Conservation (phyloP, 1,140 invertebrate genomes). For the Drosophila hydei region DNA sequence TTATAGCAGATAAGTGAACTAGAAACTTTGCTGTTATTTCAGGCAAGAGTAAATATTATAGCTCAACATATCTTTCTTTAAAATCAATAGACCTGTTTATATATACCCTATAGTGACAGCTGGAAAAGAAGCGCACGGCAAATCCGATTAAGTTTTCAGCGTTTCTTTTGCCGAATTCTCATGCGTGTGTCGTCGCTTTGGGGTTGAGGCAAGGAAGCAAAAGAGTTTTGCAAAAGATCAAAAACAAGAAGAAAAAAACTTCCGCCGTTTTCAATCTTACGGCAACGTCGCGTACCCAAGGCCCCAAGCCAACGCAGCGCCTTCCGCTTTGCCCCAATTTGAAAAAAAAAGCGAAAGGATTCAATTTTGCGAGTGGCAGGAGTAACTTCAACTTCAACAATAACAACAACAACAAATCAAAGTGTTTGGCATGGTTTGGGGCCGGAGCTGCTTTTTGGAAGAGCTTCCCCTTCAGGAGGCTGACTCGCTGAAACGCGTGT, state of each 20-base stretch:
- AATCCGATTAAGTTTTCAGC: slow-evolving; percentile 80
- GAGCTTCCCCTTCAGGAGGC: neutral
- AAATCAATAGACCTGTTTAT: no score
- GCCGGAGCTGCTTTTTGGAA: neutral
- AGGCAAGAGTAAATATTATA: no score
- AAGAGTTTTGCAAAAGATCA: slow-evolving; percentile 62
- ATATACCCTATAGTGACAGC: neutral
- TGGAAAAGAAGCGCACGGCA: slow-evolving; percentile 57
- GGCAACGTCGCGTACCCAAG: slow-evolving; percentile 20
- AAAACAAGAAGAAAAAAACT: slow-evolving; percentile 46
- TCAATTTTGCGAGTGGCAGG: slow-evolving; percentile 58
- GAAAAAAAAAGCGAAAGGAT: slow-evolving; percentile 64
- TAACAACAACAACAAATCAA: slow-evolving; percentile 65
- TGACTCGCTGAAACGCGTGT: neutral
- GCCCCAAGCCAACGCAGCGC: neutral
- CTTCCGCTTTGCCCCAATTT: neutral
- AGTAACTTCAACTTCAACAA: slow-evolving; percentile 42
- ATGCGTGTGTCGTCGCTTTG: slow-evolving; percentile 10
- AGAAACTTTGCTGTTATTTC: no score
- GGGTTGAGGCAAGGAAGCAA: neutral
- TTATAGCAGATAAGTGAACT: no score
- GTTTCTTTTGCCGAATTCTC: slow-evolving; percentile 12
- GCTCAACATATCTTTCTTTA: no score
- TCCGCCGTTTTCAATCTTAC: slow-evolving; percentile 62
- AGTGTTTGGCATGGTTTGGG: slow-evolving; percentile 49